Evolutionary conservation across 2,113 vertebrate species (phyloP), one percentile per base, ranked within the genome.

Genomic region (Neopipo cinnamomea): DNA sequence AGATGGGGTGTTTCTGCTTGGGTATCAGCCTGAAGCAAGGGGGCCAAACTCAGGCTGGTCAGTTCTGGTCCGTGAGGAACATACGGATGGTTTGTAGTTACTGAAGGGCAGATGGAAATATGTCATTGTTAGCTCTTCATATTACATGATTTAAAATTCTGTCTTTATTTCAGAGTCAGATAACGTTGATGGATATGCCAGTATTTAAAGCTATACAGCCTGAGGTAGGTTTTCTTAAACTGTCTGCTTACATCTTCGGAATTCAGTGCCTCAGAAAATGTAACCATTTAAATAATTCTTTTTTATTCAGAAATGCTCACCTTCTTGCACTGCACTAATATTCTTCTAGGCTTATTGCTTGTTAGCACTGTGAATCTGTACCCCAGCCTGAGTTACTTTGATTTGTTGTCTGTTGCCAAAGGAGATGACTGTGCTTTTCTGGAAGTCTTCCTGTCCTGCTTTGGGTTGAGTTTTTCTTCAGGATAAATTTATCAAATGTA

Each of bases 171-270:
- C 97, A 99, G 99, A 99, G 99, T 97, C 99, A 99, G 95, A 99
- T 99, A 96, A 99, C 99, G 0, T 39, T 99, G 96, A 99, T 99
- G 99, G 99, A 99, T 87, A 97, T 98, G 35, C 99, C 99, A 27
- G 99, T 99, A 78, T 99, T 99, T 89, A 99, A 98, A 98, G 99
- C 98, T 73, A 99, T 99, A 96, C 99, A 99, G 73, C 99, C 99
- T 12, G 99, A 99, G 99, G 99, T 99, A 97, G 93, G 98, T 93
- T 89, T 71, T 72, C 28, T 78, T 93, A 37, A 68, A 78, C 37
- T 41, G 4, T 59, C 39, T 83, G 14, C 73, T 82, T 58, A 16
- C 30, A 14, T 56, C 46, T 82, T 71, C 42, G 63, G 31, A 61
- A 28, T 55, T 90, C 41, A 52, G 46, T 76, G 42, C 25, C 41